Evolutionary conservation across 2,888 invertebrate species (phyloP), one percentile per base, ranked within the genome.

Genomic region (Tigriopus californicus): DNA sequence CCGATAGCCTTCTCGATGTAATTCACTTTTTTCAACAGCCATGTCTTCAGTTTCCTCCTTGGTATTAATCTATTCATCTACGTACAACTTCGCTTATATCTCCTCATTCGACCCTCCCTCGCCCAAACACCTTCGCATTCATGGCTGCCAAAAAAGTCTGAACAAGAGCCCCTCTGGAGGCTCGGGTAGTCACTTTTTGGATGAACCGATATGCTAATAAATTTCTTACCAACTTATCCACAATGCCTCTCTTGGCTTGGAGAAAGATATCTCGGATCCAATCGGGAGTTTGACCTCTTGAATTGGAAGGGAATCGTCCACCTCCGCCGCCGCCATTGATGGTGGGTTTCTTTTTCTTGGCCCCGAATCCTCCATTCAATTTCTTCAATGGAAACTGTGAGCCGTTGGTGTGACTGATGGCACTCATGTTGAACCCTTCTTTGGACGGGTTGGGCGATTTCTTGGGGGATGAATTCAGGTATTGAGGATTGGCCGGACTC

Each of bases 261-360:
- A 67, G 66, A 62, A 71, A 70, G 15, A 71, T 69, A 61, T 67
- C 67, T 63, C 66, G 66, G 58, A 71, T 70, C 71, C 71, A 71
- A 60, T 71, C 70, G 11, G 71, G 71, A 10, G 69, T 69, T 53
- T 66, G 63, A 41, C 69, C 67, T 18, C 18, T 22, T 3, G 33
- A 33, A 8, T 33, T 33, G 3, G 33, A 33, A 33, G 33, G 33
- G 8, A 33, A 33, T 33, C 33, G 33, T 33, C 33, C 47, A 12
- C 47, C 47, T 11, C 11, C 24, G 2, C 47, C 24, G 20, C 18
- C n/a, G 18, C 52, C 52, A 1, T 20, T 52, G 10, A 18, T 20
- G 1, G 52, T 5, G 33, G 33, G 33, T 8, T 33, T 33, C 33
- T 33, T 33, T 33, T 33, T 33, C 33, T 33, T 33, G 33, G 33